These are phyloP conservation scores for Dreissena polymorpha DNA, from an alignment of 1,140 invertebrate species.

Conservation along the genomic window DNA sequence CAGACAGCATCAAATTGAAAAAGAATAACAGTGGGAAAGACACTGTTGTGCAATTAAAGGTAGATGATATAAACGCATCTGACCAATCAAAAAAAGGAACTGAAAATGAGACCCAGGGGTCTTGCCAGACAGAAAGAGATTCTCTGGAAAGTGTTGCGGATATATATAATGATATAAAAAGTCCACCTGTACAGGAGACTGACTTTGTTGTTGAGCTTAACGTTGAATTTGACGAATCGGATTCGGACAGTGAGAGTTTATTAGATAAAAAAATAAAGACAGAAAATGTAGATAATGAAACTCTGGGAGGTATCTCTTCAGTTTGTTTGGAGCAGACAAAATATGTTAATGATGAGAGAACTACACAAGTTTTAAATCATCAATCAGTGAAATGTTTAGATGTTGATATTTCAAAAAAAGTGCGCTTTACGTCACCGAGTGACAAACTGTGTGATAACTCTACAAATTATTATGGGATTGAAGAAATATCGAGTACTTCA, in stretches of 20 bases:
- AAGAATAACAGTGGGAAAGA: background rate
- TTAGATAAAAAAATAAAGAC: background rate
- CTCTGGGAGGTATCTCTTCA: background rate
- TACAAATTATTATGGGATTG: background rate
- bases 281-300: background rate
- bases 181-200: background rate
- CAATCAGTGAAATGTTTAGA: too few relatives aligned
- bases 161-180: constrained; percentile 12
- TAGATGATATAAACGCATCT: background rate
- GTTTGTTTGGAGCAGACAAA: background rate
- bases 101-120: background rate
- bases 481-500: constrained; percentile 5
- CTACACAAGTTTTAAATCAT: background rate
- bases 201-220: background rate
- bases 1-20: background rate
- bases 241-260: background rate
- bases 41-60: background rate
- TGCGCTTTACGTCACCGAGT: background rate
- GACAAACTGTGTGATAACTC: background rate
- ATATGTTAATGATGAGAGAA: background rate
- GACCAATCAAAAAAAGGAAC: background rate
- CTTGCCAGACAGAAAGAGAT: too few relatives aligned
- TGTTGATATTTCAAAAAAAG: too few relatives aligned
- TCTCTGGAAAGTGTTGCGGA: constrained; percentile 8
- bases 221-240: background rate